Evolutionary conservation across 2,888 invertebrate genomes (phyloP).

Genomic region (Dryobotodes eremita): DNA sequence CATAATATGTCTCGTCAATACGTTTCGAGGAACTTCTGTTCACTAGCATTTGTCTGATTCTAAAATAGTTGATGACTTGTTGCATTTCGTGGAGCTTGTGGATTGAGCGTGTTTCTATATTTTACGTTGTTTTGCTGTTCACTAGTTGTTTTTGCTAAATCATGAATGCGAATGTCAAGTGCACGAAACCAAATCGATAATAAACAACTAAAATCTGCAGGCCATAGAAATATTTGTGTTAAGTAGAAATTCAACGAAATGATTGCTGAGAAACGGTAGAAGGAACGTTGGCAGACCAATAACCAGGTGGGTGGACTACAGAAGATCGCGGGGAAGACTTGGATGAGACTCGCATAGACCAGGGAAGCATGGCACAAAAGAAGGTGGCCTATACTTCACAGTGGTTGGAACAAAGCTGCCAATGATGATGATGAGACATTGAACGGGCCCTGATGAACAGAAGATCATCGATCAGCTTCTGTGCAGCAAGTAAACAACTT

Average conservation of each 20-base stretch:
- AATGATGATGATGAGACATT: too few species aligned
- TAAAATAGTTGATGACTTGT: constrained; percentile 2
- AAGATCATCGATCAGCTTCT: background rate
- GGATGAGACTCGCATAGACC: too few species aligned
- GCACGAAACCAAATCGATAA: background rate
- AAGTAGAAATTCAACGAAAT: too few species aligned
- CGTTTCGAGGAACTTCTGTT: background rate
- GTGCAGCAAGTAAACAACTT: background rate
- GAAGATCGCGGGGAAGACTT: too few species aligned
- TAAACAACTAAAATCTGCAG: background rate
- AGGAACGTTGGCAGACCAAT: too few species aligned
- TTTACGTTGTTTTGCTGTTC: background rate
- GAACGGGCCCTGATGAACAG: background rate
- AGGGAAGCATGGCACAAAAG: too few species aligned
- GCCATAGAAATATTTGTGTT: background rate
- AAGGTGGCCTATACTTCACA: too few species aligned
- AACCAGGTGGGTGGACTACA: too few species aligned
- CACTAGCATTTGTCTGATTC: background rate
- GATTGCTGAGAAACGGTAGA: too few species aligned
- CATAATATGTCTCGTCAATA: background rate
- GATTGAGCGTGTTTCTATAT: background rate
- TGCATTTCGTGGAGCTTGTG: background rate
- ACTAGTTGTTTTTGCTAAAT: too few species aligned
- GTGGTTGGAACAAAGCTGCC: too few species aligned
- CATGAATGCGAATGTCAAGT: background rate